A percentile compares a stretch with the other conserved stretches of the same genome.
phyloP scores from a whole-genome alignment of 2,113 vertebrate genomes.

The Siphamia tubifer region DNA sequence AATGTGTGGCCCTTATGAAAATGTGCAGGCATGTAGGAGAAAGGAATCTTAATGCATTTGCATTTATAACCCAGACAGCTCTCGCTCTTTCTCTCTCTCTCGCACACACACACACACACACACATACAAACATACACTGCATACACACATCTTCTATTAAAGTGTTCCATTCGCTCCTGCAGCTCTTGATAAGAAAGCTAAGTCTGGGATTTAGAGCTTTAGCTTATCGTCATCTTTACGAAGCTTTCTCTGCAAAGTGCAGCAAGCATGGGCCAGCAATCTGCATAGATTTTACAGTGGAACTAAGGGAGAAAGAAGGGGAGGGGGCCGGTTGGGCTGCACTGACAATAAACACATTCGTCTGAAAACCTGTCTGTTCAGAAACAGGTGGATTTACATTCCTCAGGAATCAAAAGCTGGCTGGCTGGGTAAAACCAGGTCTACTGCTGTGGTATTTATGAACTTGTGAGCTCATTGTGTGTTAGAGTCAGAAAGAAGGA shows the following conservation, averaged over 20 bases:
- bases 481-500: not conserved
- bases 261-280: constrained; percentile 74
- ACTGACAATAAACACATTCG: constrained; percentile 59
- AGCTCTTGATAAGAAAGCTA: constrained; percentile 81
- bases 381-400: constrained; percentile 79
- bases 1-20: constrained; percentile 38
- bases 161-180: constrained; percentile 73
- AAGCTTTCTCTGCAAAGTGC: constrained; percentile 75
- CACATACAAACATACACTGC: constrained; percentile 19
- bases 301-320: not conserved
- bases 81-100: not conserved
- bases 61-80: constrained; percentile 63
- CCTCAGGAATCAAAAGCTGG: constrained; percentile 61
- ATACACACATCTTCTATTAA: constrained; percentile 68
- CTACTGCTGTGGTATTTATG: constrained; percentile 59
- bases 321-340: not conserved
- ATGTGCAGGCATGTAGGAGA: constrained; percentile 35
- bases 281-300: constrained; percentile 65
- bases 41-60: constrained; percentile 66
- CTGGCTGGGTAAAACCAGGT: constrained; percentile 46
- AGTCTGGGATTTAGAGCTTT: constrained; percentile 83
- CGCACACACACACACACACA: constrained; percentile 11
- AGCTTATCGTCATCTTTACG: constrained; percentile 81
- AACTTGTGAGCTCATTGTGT: constrained; percentile 24
- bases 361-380: constrained; percentile 54